These are phyloP conservation scores for Gryllus bimaculatus DNA, from an alignment of 1,140 invertebrate genomes.

Conservation along the genomic window DNA sequence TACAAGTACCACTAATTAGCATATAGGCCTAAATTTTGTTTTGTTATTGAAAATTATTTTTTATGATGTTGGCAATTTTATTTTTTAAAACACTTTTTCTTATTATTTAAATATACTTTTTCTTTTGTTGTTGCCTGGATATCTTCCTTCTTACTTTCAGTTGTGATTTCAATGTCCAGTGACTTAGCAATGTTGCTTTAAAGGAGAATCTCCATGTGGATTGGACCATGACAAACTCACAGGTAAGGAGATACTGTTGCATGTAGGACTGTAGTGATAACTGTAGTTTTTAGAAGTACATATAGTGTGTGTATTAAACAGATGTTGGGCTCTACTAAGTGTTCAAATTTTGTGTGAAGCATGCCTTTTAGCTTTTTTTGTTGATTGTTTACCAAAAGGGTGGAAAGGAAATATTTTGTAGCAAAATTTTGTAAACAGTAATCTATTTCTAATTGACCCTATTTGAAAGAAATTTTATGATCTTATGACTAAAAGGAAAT, in stretches of 20 bases:
- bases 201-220: neutral
- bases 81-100: neutral
- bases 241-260: neutral
- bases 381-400: too few relatives aligned
- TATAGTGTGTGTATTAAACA: too few relatives aligned
- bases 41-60: neutral
- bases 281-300: neutral
- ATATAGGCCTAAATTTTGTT: too few relatives aligned
- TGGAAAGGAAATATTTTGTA: too few relatives aligned
- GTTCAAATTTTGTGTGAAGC: too few relatives aligned
- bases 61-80: neutral
- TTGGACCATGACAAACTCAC: conserved; percentile 3
- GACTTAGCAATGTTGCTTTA: neutral
- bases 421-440: too few relatives aligned
- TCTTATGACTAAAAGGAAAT: too few relatives aligned
- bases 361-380: too few relatives aligned
- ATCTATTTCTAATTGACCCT: too few relatives aligned
- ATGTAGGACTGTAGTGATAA: neutral
- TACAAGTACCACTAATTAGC: too few relatives aligned
- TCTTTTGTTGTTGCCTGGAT: neutral
- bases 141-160: neutral
- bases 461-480: too few relatives aligned
- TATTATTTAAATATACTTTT: neutral
- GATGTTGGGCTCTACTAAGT: too few relatives aligned
- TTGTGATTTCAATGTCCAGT: neutral